Base-by-base conservation (phyloP, 2,797 vertebrate species). In the Neomorphus geoffroyi region DNA sequence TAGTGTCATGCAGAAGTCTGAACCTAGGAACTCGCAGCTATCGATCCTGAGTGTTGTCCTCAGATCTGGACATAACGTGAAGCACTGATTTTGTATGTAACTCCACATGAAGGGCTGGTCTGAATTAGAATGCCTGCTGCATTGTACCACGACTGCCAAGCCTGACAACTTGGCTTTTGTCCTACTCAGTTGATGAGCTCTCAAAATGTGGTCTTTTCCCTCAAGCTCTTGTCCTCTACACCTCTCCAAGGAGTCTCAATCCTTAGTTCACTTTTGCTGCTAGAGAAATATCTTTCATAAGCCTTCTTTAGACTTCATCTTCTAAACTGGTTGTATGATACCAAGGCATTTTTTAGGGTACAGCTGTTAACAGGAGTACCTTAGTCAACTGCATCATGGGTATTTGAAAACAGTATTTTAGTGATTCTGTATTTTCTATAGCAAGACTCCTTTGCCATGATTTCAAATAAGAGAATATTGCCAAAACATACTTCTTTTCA, bases 131-230 rank as follows among this genome's bases (percentile, higher is more conserved):
- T 33, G 27, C 61, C 45, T 80, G 82, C 80, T 93, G 86, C 57
- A 10, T 33, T 35, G 0, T 45, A 45, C 77, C 58, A 79, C 65
- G 46, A 13, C 78, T 86, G 80, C 85, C 66, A 84, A 78, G 33
- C 12, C 67, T 80, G 74, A 43, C 43, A 57, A 22, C 57, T 74
- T 97, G 95, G 88, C 90, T 94, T 74, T 53, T 72, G n/a, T 93
- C 93, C 93, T 67, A 2, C 62, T 82, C 72, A 16, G 69, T 4
- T 93, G 92, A 93, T 94, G 88, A 91, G 89, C 72, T 92, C 95
- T 92, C 86, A 69, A 11, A 90, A 74, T 80, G 78, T 61, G 56
- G 9, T 67, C 23, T 50, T 92, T 78, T 65, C 69, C 85, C 91
- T 94, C 18, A 2, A 90, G 80, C 96, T 92, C 32, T 92, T 89